Evolutionary conservation across 2,797 vertebrate species (phyloP), one percentile per base, ranked within the genome.

Genomic region (Sciaenops ocellatus): DNA sequence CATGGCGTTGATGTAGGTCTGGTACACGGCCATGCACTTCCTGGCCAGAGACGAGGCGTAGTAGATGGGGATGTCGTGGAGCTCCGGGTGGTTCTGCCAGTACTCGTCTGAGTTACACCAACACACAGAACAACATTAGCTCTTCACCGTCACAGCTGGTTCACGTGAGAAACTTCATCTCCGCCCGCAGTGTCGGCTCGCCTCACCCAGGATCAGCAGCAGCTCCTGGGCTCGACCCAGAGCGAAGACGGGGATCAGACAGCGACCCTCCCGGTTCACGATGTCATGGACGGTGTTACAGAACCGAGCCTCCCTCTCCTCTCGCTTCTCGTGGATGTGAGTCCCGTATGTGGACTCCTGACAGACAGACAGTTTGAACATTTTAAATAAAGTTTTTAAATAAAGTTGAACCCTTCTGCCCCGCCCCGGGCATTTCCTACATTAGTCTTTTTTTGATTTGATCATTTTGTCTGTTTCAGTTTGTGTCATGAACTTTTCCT

Each of bases 271-370:
- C 26, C 98, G 84, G 76, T 99, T 99, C 11, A 99, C 98, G 1
- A 99, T 99, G 89, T 99, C 98, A 0, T 99, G 98, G 0, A 99
- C 97, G 0, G 98, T 99, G 91, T 99, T 99, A 65, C 98, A 99
- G 96, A 99, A 99, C 0, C 97, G 93, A 0, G 97, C 98, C 87
- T 98, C 98, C 17, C 98, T 84, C 90, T 99, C 97, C 61, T 99
- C 98, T 1, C 97, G 93, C 84, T 99, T 99, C 89, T 99, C 98
- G 0, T 99, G 97, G 64, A 98, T 99, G 67, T 99, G 98, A 1
- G 98, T 99, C 62, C 98, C 98, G 0, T 99, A 99, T 0, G 97
- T 99, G 1, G 98, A 99, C 83, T 99, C 97, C 98, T 99, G 73
- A 38, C 1, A 9, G 2, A 70, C 52, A 64, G 22, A 54, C n/a